These are phyloP conservation scores for Lasioglossum malachurum DNA, from an alignment of 2,888 invertebrate genomes.

Conservation along the genomic window DNA sequence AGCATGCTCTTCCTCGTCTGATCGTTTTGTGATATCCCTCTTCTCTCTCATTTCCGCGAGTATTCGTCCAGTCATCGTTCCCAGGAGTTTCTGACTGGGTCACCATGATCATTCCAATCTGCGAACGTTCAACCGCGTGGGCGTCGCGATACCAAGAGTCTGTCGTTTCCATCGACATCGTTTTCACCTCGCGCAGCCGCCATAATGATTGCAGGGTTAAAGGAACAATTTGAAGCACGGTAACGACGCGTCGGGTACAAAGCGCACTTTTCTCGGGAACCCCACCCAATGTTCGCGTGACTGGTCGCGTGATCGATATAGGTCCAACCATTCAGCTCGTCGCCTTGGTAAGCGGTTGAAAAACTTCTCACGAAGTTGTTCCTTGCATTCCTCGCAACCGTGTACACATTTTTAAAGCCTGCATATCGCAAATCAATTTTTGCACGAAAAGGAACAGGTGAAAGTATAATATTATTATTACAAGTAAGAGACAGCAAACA, in stretches of 20 bases:
- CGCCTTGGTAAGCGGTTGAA: constrained; percentile 47
- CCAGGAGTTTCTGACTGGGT: constrained; percentile 26
- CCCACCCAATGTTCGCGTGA: constrained; percentile 78
- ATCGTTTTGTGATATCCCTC: background rate
- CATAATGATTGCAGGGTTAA: constrained; percentile 44
- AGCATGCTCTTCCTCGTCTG: background rate
- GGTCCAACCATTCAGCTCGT: constrained; percentile 37
- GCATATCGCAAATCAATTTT: background rate
- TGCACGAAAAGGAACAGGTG: background rate
- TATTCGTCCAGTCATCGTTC: constrained; percentile 18
- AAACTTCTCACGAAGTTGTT: constrained; percentile 37
- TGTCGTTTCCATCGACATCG: constrained; percentile 26
- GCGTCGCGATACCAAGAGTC: constrained; percentile 10
- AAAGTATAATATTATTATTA: background rate
- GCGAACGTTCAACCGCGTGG: constrained; percentile 10
- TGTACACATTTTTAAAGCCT: background rate
- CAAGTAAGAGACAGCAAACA: too few species aligned
- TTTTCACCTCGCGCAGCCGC: constrained; percentile 4
- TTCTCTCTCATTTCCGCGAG: background rate
- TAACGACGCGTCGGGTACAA: constrained; percentile 54
- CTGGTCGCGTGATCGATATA: constrained; percentile 76
- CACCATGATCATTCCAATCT: constrained; percentile 22
- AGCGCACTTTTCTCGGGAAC: constrained; percentile 61
- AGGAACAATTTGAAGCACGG: constrained; percentile 53
- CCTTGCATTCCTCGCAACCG: background rate